Evolutionary conservation across 2,888 invertebrate genomes (phyloP).

Genomic region (Spialia ferax): DNA sequence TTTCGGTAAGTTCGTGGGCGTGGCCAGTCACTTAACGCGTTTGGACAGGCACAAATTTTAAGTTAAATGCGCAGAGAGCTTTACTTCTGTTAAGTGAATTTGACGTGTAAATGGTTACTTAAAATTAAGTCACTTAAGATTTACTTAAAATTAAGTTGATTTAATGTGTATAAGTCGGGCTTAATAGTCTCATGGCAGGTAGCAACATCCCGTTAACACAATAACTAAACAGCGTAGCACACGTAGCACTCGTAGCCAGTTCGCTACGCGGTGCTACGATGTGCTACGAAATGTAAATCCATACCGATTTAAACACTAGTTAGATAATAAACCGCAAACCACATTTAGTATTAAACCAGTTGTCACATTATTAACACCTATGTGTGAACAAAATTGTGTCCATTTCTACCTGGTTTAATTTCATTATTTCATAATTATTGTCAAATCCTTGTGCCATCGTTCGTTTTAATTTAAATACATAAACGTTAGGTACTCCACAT

Average conservation of each 20-base stretch:
- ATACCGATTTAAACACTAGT: conserved; percentile 31
- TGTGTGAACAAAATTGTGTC: conserved; percentile 12
- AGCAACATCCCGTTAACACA: not conserved
- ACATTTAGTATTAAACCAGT: conserved; percentile 38
- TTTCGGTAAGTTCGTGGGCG: too few species aligned
- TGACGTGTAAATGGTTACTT: too few species aligned
- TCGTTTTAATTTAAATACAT: conserved; percentile 26
- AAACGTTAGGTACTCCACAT: not conserved
- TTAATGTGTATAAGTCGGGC: not conserved
- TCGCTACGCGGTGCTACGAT: not conserved
- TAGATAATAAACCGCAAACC: conserved; percentile 39
- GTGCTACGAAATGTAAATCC: not conserved
- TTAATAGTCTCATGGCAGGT: not conserved
- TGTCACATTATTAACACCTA: conserved; percentile 34
- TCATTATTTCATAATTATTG: conserved; percentile 34
- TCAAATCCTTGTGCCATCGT: conserved; percentile 34
- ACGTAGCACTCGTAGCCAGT: conserved; percentile 42
- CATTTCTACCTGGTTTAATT: conserved; percentile 30
- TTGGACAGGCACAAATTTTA: too few species aligned
- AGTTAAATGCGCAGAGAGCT: too few species aligned
- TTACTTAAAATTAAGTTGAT: too few species aligned
- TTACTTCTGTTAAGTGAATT: too few species aligned
- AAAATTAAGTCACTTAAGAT: too few species aligned
- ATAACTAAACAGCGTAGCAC: not conserved
- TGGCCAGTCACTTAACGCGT: too few species aligned